These are phyloP conservation scores for Liopterus haemorrhoidalis DNA, from an alignment of 2,888 invertebrate species.

Conservation along the genomic window DNA sequence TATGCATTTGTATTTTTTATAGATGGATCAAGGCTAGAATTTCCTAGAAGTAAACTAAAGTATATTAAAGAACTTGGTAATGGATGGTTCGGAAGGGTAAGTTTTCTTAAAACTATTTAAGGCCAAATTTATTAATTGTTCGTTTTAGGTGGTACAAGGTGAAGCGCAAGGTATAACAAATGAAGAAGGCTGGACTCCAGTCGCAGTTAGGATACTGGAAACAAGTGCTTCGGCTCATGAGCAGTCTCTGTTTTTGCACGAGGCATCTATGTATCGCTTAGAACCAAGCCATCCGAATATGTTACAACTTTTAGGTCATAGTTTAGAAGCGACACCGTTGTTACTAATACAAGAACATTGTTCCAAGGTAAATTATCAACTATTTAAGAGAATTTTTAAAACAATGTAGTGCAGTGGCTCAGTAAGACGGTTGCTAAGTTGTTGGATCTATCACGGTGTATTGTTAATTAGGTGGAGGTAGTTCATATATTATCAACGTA, in stretches of 20 bases:
- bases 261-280: constrained; percentile 61
- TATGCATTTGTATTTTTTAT: constrained; percentile 25
- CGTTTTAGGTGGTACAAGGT: constrained; percentile 66
- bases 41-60: constrained; percentile 70
- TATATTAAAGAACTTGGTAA: constrained; percentile 76
- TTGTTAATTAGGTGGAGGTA: too few relatives aligned
- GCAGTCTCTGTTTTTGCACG: constrained; percentile 71
- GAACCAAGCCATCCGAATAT: constrained; percentile 69
- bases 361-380: constrained; percentile 48
- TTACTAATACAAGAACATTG: constrained; percentile 72
- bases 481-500: too few relatives aligned
- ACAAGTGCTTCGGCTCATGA: constrained; percentile 72
- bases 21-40: constrained; percentile 54
- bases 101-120: constrained; percentile 16
- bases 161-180: constrained; percentile 55
- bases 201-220: constrained; percentile 76
- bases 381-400: not conserved
- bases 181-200: constrained; percentile 47
- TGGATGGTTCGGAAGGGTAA: constrained; percentile 78
- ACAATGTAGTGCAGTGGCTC: constrained; percentile 30
- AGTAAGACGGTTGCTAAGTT: not conserved
- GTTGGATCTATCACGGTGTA: too few relatives aligned
- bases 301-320: constrained; percentile 64
- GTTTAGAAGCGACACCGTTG: constrained; percentile 73
- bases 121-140: constrained; percentile 6